phyloP scores from a whole-genome alignment of 2,888 invertebrate species.

The Vannuccia rotundouncinata region DNA sequence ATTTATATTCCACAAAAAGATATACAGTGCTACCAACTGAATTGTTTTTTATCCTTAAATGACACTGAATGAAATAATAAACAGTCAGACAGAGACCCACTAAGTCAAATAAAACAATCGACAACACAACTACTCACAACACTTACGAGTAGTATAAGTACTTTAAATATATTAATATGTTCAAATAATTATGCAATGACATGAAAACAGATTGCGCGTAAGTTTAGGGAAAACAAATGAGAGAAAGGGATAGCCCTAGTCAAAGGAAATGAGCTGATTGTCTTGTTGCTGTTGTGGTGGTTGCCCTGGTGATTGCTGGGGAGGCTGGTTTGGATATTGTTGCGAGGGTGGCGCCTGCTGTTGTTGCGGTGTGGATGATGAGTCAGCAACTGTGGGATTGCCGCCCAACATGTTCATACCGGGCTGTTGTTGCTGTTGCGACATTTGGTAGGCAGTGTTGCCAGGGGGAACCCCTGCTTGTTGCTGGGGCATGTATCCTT shows the following conservation, averaged over 20 bases:
- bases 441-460: not conserved
- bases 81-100: not conserved
- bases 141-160: not conserved
- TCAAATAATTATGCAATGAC: not conserved
- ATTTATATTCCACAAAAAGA: not conserved
- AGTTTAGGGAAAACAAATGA: not conserved
- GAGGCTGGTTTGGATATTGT: too few species aligned
- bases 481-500: not conserved
- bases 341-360: too few species aligned
- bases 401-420: too few species aligned
- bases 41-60: too few species aligned
- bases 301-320: too few species aligned
- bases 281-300: not conserved
- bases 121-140: not conserved
- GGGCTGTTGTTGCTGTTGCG: not conserved
- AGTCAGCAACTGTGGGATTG: too few species aligned
- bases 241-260: not conserved
- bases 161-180: not conserved
- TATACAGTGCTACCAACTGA: not conserved
- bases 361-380: too few species aligned
- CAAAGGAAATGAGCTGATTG: not conserved
- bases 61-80: not conserved
- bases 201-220: not conserved
- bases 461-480: not conserved
- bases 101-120: not conserved